Evolutionary conservation across 2,888 invertebrate species (phyloP), one percentile per base, ranked within the genome.

Genomic region (Quadriops clusia): DNA sequence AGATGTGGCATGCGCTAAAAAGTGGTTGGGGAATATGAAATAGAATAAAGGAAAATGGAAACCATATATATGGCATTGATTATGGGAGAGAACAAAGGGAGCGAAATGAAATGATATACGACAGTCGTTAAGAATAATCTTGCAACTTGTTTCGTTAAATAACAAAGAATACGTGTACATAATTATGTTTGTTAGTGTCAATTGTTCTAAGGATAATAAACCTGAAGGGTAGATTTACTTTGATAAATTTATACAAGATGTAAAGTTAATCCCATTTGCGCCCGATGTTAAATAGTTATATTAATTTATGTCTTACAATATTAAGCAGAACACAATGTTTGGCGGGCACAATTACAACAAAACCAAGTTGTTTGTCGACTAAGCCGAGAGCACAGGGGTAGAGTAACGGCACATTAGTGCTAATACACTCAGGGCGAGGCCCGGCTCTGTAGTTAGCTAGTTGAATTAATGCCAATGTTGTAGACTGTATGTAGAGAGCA

Each of bases 401-500:
- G 50, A 54, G 54, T 52, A 53, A 54, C 51, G 50, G 48, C 45
- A 47, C 47, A 47, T 48, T 50, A 49, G 46, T 47, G 41, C 52
- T 57, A 56, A 56, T 56, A 56, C 55, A 53, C 53, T 48, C 50
- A 48, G 50, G 51, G 53, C 51, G 51, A 47, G 49, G 50, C 49
- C 46, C 49, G 50, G 49, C 46, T 47, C 39, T 47, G 52, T 53
- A 50, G 51, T 53, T 54, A 53, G 52, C 55, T 55, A 55, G 56
- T 58, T 56, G 57, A 59, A 59, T 58, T 59, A 60, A 58, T 58
- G 54, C 56, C 54, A 49, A 55, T 54, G 55, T 54, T 57, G 57
- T 58, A 58, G 57, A 54, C 55, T 56, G 56, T 57, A 57, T 58
- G 58, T 58, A 57, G 58, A 57, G 57, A 55, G 57, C 56, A 48